Percentiles rank a stretch among this genome's conserved stretches.
These are phyloP conservation scores for Agelastica alni DNA, from an alignment of 2,888 invertebrate genomes.

Conservation along the genomic window DNA sequence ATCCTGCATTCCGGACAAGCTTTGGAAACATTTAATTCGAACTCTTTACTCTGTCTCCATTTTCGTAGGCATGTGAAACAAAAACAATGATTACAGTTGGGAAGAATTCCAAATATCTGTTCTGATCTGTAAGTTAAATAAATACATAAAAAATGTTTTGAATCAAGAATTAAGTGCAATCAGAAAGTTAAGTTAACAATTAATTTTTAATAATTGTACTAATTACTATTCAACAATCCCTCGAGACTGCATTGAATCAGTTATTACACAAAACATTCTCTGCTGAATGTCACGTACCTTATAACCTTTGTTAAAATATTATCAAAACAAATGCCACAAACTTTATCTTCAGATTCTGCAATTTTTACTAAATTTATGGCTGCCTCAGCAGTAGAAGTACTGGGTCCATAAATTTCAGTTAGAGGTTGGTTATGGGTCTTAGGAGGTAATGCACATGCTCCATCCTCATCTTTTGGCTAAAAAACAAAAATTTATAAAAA, in stretches of 20 bases:
- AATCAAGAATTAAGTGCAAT: not conserved
- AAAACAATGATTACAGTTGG: constrained; percentile 44
- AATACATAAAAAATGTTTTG: not conserved
- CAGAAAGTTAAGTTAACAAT: too few species aligned
- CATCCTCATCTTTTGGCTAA: constrained; percentile 16
- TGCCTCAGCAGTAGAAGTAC: constrained; percentile 31
- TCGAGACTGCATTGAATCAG: too few species aligned
- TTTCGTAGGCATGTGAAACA: constrained; percentile 42
- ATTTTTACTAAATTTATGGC: constrained; percentile 28
- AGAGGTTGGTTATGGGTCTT: constrained; percentile 7
- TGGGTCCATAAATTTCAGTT: constrained; percentile 26
- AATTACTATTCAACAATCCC: too few species aligned
- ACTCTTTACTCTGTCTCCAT: constrained; percentile 42
- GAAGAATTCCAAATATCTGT: constrained; percentile 41
- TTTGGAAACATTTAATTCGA: constrained; percentile 40
- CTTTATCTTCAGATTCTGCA: constrained; percentile 34
- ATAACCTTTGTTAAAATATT: constrained; percentile 34
- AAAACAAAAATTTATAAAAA: constrained; percentile 1
- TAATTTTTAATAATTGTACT: too few species aligned
- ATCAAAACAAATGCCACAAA: constrained; percentile 43
- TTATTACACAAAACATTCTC: too few species aligned
- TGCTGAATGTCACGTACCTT: not conserved
- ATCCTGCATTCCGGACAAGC: constrained; percentile 43
- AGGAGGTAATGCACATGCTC: constrained; percentile 29
- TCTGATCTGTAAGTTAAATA: constrained; percentile 24